Percentiles rank a stretch among this genome's conserved stretches.
These are phyloP conservation scores for Pollimyrus isidori DNA, from an alignment of 2,113 vertebrate species.

Conservation along the genomic window DNA sequence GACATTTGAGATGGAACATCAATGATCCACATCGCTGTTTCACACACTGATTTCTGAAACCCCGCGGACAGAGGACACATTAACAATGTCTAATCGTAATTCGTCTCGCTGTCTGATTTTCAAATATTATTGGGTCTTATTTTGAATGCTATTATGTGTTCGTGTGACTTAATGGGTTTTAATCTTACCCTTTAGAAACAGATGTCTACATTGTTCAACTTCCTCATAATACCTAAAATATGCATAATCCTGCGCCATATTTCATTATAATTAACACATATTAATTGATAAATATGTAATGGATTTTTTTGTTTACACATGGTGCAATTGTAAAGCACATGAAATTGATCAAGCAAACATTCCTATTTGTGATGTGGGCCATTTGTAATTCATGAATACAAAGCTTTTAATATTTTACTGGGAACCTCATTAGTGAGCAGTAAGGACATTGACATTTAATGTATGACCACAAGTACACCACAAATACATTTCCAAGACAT, in stretches of 20 bases:
- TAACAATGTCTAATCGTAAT: background rate
- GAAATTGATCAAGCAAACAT: background rate
- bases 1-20: background rate
- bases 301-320: background rate
- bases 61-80: background rate
- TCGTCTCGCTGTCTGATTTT: background rate
- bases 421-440: background rate
- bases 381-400: conserved; percentile 11
- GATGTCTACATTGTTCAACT: background rate
- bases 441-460: background rate
- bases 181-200: background rate
- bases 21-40: background rate
- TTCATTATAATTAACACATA: background rate
- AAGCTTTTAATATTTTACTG: background rate
- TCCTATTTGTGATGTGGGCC: background rate
- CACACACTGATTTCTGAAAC: background rate
- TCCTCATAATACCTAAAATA: background rate
- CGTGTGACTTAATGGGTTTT: background rate
- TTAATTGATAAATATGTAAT: background rate
- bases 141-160: background rate
- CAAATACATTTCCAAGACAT: background rate
- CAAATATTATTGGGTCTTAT: background rate
- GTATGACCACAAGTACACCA: background rate
- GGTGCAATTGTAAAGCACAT: background rate
- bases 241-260: background rate